Conservation (phyloP, 1,140 invertebrate genomes). For the Pantala flavescens region DNA sequence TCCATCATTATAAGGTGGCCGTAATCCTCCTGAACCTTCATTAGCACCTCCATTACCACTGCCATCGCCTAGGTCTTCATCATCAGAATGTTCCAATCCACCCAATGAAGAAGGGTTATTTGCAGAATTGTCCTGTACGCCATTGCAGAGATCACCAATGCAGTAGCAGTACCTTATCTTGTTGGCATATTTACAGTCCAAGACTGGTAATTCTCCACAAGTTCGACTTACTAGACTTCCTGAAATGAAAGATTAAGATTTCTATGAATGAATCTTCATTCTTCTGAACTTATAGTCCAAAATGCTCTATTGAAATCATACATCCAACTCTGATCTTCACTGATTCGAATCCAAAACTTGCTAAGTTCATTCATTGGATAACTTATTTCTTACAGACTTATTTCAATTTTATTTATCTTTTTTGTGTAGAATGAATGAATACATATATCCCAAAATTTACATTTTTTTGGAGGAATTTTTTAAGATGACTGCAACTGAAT, state of each 20-base stretch:
- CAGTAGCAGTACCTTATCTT: conserved; percentile 42
- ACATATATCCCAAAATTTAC: no score
- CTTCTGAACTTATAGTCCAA: no score
- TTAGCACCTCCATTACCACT: neutral
- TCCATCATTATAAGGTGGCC: neutral
- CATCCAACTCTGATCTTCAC: no score
- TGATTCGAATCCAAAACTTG: no score
- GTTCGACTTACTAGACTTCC: conserved; percentile 37
- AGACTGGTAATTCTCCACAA: conserved; percentile 36
- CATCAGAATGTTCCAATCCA: conserved; percentile 7
- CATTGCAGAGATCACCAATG: conserved; percentile 40
- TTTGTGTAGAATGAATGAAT: no score
- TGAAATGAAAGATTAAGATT: conserved; percentile 32
- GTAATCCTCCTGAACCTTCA: neutral
- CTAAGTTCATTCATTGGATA: no score
- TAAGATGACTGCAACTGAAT: no score
- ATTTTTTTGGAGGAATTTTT: no score
- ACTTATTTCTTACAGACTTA: no score
- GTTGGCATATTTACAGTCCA: conserved; percentile 39
- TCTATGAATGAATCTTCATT: neutral
- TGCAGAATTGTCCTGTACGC: conserved; percentile 23
- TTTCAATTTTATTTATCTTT: no score
- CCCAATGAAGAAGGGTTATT: conserved; percentile 22
- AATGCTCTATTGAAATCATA: no score
- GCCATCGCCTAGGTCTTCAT: neutral